phyloP scores from a whole-genome alignment of 1,140 invertebrate species.

The Drosophila mayri region DNA sequence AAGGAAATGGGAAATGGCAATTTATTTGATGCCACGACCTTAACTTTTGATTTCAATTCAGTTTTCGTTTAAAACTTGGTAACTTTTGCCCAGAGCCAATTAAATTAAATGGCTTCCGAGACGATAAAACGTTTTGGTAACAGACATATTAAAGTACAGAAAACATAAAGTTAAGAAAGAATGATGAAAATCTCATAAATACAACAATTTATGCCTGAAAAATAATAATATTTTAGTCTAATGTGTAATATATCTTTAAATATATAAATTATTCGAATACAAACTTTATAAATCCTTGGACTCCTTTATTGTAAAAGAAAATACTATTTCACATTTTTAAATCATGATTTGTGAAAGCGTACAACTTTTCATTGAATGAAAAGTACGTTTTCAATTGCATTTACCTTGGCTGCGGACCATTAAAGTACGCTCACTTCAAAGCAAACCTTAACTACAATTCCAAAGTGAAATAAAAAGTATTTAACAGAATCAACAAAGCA shows the following conservation, averaged over 20 bases:
- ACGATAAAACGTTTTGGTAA: neutral
- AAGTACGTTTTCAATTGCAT: constrained; percentile 12
- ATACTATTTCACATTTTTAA: neutral
- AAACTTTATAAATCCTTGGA: too few relatives aligned
- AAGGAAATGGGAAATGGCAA: constrained; percentile 50
- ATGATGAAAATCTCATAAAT: neutral
- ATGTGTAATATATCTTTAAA: too few relatives aligned
- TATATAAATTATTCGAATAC: too few relatives aligned
- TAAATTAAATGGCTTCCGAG: constrained; percentile 46
- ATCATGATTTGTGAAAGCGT: neutral
- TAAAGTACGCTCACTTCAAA: constrained; percentile 28
- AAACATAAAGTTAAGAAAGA: too few relatives aligned
- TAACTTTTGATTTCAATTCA: constrained; percentile 52
- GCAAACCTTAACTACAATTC: constrained; percentile 2
- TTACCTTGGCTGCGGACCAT: neutral
- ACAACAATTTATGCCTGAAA: too few relatives aligned
- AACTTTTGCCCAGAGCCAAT: constrained; percentile 39
- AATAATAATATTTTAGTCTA: too few relatives aligned
- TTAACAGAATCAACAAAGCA: constrained; percentile 68
- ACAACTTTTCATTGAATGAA: neutral
- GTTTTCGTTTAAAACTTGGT: constrained; percentile 40
- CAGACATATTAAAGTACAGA: neutral
- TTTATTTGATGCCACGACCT: constrained; percentile 53
- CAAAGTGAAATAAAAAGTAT: constrained; percentile 63
- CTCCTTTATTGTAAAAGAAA: neutral